A percentile compares a stretch with the other conserved stretches of the same genome.
These are phyloP conservation scores for Hypomesus transpacificus DNA, from an alignment of 2,113 vertebrate species.

Conservation along the genomic window DNA sequence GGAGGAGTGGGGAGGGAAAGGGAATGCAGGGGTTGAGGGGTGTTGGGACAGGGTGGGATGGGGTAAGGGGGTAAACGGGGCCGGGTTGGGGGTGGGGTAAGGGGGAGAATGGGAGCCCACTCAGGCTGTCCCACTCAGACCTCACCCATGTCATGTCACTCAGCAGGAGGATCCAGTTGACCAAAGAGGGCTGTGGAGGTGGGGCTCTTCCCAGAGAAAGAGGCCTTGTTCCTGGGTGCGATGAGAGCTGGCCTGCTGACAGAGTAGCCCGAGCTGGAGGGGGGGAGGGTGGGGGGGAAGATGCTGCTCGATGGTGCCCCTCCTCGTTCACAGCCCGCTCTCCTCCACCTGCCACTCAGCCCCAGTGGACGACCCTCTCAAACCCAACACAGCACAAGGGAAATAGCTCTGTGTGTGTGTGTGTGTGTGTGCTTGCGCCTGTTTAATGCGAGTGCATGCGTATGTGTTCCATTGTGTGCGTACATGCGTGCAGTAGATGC, in stretches of 20 bases:
- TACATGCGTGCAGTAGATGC: not conserved
- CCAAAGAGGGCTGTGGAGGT: constrained; percentile 50
- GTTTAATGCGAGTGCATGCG: constrained; percentile 49
- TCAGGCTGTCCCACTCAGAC: constrained; percentile 13
- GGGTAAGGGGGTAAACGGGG: constrained; percentile 39
- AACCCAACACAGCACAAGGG: not conserved
- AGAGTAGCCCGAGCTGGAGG: constrained; percentile 52
- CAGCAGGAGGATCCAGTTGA: constrained; percentile 68
- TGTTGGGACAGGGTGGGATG: not conserved
- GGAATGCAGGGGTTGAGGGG: not conserved
- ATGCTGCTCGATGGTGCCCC: constrained; percentile 48
- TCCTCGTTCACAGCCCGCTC: not conserved
- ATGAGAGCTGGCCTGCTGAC: constrained; percentile 66
- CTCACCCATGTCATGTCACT: constrained; percentile 51
- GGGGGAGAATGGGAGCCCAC: constrained; percentile 26
- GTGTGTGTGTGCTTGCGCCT: constrained; percentile 15
- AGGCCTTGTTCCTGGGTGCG: constrained; percentile 61
- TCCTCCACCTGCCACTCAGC: constrained; percentile 29
- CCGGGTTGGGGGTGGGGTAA: constrained; percentile 13
- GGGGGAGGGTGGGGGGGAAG: constrained; percentile 42
- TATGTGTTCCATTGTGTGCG: not conserved
- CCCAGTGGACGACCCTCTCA: constrained; percentile 4
- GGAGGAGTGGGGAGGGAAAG: not conserved
- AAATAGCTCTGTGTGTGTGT: constrained; percentile 7
- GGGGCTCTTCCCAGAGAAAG: constrained; percentile 49